Evolutionary conservation across 2,797 vertebrate species (phyloP).

Genomic region (Galago senegalensis): DNA sequence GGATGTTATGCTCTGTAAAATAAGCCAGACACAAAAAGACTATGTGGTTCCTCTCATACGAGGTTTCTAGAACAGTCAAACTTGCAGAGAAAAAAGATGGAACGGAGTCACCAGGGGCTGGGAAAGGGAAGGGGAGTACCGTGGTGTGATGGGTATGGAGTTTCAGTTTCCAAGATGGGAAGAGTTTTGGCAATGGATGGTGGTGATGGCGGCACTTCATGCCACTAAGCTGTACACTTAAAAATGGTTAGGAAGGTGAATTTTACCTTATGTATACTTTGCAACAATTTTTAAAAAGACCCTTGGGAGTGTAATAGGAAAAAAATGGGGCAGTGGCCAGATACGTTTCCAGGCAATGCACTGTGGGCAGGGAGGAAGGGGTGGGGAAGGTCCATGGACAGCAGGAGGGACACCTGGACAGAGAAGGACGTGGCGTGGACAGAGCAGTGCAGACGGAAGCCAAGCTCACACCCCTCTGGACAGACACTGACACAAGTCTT

Average conservation of each 20-base stretch:
- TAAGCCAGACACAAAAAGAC: background rate
- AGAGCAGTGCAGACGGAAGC: background rate
- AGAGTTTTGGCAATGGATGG: too few relatives aligned
- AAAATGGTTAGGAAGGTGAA: background rate
- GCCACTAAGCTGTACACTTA: background rate
- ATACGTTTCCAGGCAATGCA: background rate
- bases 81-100: background rate
- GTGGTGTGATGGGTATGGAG: background rate
- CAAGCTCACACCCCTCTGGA: background rate
- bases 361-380: background rate
- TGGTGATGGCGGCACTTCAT: accelerated
- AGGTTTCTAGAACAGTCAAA: background rate
- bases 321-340: background rate
- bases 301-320: background rate
- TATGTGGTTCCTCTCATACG: accelerated
- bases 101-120: background rate
- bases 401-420: background rate
- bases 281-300: background rate
- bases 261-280: background rate
- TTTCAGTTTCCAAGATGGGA: background rate
- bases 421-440: background rate
- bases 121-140: background rate
- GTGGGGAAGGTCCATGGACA: too few relatives aligned
- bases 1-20: background rate
- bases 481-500: background rate